These are phyloP conservation scores for Brachypalpus laphriformis DNA, from an alignment of 2,888 invertebrate genomes.

Conservation along the genomic window DNA sequence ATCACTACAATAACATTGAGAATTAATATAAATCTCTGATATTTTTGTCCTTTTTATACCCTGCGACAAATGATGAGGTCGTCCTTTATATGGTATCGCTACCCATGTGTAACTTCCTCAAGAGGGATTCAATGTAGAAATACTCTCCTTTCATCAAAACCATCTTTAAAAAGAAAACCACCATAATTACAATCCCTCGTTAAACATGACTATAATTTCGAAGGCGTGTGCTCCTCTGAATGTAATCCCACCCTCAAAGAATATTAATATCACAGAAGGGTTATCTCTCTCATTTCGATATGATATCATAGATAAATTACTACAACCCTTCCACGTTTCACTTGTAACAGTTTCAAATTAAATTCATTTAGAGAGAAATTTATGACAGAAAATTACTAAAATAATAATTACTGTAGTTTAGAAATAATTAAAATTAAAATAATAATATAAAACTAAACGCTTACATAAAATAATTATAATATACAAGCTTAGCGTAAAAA, in stretches of 20 bases:
- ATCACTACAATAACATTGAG: not conserved
- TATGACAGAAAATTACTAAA: not conserved
- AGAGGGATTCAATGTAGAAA: not conserved
- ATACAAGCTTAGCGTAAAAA: conserved; percentile 8
- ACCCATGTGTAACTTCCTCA: not conserved
- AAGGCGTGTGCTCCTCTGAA: not conserved
- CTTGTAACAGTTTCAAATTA: not conserved
- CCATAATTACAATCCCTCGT: not conserved
- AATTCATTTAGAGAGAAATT: not conserved
- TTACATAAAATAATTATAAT: conserved; percentile 13
- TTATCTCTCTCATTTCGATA: not conserved
- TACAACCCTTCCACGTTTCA: not conserved
- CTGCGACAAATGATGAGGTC: conserved; percentile 27
- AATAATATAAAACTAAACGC: conserved; percentile 15
- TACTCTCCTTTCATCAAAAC: not conserved
- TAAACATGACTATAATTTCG: conserved; percentile 11
- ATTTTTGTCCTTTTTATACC: not conserved
- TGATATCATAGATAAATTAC: conserved; percentile 18
- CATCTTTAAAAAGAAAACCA: not conserved
- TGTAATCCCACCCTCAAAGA: conserved; percentile 2
- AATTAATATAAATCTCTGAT: conserved; percentile 11
- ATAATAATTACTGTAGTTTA: conserved; percentile 12
- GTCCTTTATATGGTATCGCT: not conserved
- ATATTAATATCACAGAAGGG: conserved; percentile 12
- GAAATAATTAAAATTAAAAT: conserved; percentile 36